phyloP scores from a whole-genome alignment of 2,113 vertebrate genomes.

The Phodopus roborovskii region DNA sequence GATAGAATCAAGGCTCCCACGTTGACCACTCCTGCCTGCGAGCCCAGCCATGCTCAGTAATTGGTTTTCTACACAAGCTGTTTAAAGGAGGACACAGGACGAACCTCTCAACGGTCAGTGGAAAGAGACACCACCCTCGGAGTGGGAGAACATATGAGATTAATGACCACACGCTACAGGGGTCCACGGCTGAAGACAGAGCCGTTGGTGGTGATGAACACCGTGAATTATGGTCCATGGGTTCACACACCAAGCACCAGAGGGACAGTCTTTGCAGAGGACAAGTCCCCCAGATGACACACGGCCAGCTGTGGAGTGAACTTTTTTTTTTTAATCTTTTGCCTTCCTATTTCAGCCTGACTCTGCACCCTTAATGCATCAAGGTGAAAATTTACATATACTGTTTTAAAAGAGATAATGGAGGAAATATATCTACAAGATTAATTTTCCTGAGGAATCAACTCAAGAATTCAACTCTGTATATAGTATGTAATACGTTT shows the following conservation, averaged over 20 bases:
- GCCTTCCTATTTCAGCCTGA: not conserved
- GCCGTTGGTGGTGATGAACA: not conserved
- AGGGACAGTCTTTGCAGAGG: not conserved
- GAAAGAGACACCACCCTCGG: conserved; percentile 22
- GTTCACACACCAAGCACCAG: not conserved
- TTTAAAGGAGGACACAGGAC: conserved; percentile 63
- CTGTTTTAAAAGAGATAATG: not conserved
- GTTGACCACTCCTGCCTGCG: conserved; percentile 15
- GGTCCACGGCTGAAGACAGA: conserved; percentile 52
- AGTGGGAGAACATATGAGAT: conserved; percentile 58
- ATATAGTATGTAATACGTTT: not conserved
- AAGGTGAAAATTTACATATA: not conserved
- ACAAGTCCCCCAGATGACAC: not conserved
- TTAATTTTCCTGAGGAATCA: not conserved
- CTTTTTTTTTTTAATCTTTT: not conserved
- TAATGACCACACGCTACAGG: conserved; percentile 37
- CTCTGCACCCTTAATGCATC: not conserved
- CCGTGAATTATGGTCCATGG: not conserved
- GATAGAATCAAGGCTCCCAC: conserved; percentile 6
- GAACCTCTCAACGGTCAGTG: conserved; percentile 63
- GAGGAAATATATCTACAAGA: not conserved
- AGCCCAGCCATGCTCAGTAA: conserved; percentile 56
- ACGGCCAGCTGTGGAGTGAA: rapidly evolving
- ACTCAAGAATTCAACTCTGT: not conserved
- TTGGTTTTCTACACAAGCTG: conserved; percentile 61